phyloP scores from a whole-genome alignment of 2,113 vertebrate genomes.

The Nicator chloris region DNA sequence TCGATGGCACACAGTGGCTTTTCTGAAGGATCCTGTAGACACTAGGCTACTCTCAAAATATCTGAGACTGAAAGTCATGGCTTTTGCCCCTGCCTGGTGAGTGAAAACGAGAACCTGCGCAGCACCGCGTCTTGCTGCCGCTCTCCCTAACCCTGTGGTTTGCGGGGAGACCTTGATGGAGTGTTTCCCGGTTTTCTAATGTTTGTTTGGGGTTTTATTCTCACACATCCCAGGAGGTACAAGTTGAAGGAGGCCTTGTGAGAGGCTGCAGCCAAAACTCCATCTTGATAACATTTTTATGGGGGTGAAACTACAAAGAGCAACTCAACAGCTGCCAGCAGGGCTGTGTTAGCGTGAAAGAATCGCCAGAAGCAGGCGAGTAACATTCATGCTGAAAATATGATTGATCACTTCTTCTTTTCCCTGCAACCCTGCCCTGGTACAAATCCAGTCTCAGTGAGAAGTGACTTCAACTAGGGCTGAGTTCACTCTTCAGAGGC shows the following conservation, averaged over 20 bases:
- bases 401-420: slow-evolving; percentile 13
- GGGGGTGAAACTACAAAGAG: slow-evolving; percentile 28
- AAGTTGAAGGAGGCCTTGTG: background rate
- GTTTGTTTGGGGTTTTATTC: background rate
- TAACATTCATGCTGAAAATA: slow-evolving; percentile 22
- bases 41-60: background rate
- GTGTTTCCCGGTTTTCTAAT: background rate
- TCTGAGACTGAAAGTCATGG: background rate
- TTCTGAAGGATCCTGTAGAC: background rate
- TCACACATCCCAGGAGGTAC: background rate
- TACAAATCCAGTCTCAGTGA: background rate
- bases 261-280: slow-evolving; percentile 15
- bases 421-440: background rate
- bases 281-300: slow-evolving; percentile 46
- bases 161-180: background rate
- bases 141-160: background rate
- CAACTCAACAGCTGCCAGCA: background rate
- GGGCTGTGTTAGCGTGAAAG: background rate
- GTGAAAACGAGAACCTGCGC: background rate
- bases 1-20: background rate
- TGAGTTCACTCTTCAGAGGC: background rate
- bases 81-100: background rate
- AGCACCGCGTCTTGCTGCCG: accelerated
- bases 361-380: background rate
- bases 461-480: background rate